Base-by-base conservation (phyloP, 2,888 invertebrate species). In the Lampropteryx suffumata region DNA sequence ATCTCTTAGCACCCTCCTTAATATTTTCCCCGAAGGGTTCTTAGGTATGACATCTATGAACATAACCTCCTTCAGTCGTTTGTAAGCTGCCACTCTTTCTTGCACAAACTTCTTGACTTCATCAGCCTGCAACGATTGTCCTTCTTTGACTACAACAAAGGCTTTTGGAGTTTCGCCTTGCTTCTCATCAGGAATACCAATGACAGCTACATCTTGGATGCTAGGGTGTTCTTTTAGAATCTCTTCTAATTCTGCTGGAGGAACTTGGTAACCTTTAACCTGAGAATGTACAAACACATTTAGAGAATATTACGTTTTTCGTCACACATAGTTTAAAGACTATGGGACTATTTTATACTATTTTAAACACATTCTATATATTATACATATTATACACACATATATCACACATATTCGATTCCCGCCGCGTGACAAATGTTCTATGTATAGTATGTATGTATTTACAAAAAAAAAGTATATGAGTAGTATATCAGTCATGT, bases 211-310 rank as follows among this genome's bases (percentile, higher is more conserved):
- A 64, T 98, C 97, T 14, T 89, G 71, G 0, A 98, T 91, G 32
- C 91, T 92, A 0, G 95, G 94, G 82, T 95, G 94, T 40, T 91
- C 90, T 57, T 94, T 90, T 1, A 96, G 74, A 6, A 95, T 64
- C 45, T 91, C 93, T 79, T 97, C 97, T 32, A 97, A 76, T 79
- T 97, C 97, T 2, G 97, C 96, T 10, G 97, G 97, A n/a, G 97
- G 93, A 13, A 97, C 96, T 92, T 96, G 92, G 69, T 86, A 92
- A 1, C 91, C 92, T 82, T 92, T 93, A 0, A 94, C 94, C 82
- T 49, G 21, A 0, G 28, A 49, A 27, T n/a, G 3, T 7, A 13
- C 27, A 27, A 2, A 14, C 17, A 10, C 27, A 34, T 51, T 57
- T 21, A 0, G 2, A 3, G 28, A 28, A 3, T n/a, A 2, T 28